These are phyloP conservation scores for Anniella stebbinsi DNA, from an alignment of 2,797 vertebrate genomes.

Conservation along the genomic window DNA sequence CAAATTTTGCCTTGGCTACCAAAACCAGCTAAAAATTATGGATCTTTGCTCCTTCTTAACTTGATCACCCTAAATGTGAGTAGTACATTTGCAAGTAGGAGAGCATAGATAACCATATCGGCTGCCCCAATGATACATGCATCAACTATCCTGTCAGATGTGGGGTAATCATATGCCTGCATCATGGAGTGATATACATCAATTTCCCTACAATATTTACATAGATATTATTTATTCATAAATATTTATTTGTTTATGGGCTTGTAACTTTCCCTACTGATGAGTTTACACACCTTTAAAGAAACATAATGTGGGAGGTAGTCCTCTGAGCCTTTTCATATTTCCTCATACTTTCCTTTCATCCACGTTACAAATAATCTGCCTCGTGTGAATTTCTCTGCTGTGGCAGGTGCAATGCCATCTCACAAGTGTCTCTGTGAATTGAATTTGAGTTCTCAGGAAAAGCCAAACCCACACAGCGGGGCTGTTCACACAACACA, in stretches of 20 bases:
- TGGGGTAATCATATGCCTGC: neutral
- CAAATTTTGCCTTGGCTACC: neutral
- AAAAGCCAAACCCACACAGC: neutral
- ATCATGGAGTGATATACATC: no score
- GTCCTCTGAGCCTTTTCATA: constrained; percentile 19
- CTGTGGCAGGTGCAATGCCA: neutral
- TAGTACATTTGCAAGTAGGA: neutral
- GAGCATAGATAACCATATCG: no score
- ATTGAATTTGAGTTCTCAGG: neutral
- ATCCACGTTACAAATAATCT: constrained; percentile 51
- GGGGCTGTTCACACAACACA: no score
- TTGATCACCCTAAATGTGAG: neutral
- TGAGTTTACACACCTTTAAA: neutral
- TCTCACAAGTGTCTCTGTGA: neutral
- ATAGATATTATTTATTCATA: neutral
- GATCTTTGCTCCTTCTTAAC: neutral
- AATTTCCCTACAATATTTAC: neutral
- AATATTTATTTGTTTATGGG: neutral
- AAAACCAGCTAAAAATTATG: neutral
- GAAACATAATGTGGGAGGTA: neutral
- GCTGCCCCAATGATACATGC: neutral
- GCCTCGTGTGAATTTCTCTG: constrained; percentile 39
- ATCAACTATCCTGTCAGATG: neutral
- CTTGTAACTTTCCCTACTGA: neutral
- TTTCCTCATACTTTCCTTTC: constrained; percentile 16